Conservation (phyloP, 1,140 invertebrate genomes). For the Cotesia vestalis region DNA sequence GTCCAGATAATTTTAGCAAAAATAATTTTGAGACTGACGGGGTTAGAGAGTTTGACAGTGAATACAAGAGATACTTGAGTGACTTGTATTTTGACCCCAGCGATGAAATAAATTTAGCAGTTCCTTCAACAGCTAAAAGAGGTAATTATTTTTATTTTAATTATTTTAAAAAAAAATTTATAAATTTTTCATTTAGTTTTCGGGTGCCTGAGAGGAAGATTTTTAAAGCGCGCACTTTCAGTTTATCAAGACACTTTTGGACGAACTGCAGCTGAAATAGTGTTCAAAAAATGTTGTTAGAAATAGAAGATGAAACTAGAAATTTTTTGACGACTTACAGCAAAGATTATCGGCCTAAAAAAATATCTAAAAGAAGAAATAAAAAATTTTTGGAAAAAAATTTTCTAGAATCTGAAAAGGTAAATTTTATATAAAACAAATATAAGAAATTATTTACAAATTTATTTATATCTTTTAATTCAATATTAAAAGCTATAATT, state of each 20-base stretch:
- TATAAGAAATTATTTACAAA: no score
- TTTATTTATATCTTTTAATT: no score
- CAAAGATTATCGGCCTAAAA: conserved; percentile 44
- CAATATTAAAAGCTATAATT: no score
- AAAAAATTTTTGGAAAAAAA: conserved; percentile 20
- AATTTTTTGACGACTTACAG: conserved; percentile 49
- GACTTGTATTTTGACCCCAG: conserved; percentile 49
- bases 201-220: conserved; percentile 47
- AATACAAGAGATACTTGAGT: conserved; percentile 44
- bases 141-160: conserved; percentile 31
- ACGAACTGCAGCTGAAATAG: conserved; percentile 48
- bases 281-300: conserved; percentile 48
- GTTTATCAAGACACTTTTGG: conserved; percentile 53
- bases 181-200: conserved; percentile 41
- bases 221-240: conserved; percentile 45
- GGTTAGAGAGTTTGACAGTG: conserved; percentile 42
- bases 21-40: background rate
- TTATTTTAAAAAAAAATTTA: background rate
- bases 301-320: conserved; percentile 48
- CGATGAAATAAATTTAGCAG: conserved; percentile 44
- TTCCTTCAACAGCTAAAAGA: conserved; percentile 49
- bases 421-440: no score
- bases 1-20: conserved; percentile 26
- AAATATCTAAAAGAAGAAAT: conserved; percentile 3
- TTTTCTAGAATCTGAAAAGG: background rate